phyloP scores from a whole-genome alignment of 2,113 vertebrate species.

The Delphinapterus leucas region DNA sequence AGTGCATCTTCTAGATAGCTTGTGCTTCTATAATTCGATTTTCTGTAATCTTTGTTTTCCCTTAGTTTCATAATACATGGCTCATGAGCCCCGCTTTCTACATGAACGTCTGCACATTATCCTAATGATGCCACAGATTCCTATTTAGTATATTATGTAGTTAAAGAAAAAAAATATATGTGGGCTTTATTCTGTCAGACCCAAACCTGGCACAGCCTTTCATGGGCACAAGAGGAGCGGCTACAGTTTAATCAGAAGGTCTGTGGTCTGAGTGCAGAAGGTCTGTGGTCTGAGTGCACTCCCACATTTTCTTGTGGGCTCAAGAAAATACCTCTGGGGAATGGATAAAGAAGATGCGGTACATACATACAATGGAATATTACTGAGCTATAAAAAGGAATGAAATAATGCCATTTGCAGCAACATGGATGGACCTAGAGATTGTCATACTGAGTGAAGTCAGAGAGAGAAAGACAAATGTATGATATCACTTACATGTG shows the following conservation, averaged over 20 bases:
- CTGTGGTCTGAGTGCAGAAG: neutral
- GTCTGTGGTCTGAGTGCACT: neutral
- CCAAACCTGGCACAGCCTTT: neutral
- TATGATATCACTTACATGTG: too few relatives aligned
- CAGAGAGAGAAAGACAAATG: neutral
- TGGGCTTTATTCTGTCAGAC: neutral
- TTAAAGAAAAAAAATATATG: neutral
- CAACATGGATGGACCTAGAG: neutral
- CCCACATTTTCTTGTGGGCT: neutral
- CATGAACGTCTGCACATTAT: neutral
- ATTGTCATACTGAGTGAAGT: neutral
- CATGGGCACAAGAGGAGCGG: neutral
- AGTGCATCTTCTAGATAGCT: neutral
- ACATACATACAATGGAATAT: neutral
- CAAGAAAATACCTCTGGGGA: neutral
- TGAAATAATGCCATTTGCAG: neutral
- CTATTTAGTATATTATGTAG: neutral
- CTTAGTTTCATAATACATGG: neutral
- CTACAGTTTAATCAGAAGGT: neutral
- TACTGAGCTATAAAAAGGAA: neutral
- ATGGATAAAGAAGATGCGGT: neutral
- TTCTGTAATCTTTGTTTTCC: neutral
- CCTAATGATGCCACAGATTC: neutral
- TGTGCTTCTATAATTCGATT: neutral
- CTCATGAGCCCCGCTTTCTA: neutral